phyloP scores from a whole-genome alignment of 2,113 vertebrate genomes.

The Nycticebus coucang region DNA sequence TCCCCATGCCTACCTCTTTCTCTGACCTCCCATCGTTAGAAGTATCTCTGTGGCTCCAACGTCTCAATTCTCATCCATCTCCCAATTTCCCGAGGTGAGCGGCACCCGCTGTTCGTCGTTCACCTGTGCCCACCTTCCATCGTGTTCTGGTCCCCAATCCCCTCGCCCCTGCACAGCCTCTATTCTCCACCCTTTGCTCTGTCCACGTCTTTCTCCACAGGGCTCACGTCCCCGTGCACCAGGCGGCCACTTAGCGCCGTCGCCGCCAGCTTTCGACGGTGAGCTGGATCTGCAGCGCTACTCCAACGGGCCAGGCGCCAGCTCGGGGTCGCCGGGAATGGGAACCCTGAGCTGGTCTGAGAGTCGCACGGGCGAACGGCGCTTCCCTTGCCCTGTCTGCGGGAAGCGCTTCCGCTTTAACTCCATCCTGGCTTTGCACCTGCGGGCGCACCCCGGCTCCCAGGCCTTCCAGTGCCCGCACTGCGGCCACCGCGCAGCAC shows the following conservation, averaged over 20 bases:
- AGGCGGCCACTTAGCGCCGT: constrained; percentile 72
- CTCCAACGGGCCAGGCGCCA: constrained; percentile 86
- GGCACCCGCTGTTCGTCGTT: not conserved
- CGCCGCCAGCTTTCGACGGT: constrained; percentile 84
- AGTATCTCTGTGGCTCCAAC: not conserved
- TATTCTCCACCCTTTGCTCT: constrained; percentile 14
- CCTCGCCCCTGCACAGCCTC: not conserved
- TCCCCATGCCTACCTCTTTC: not conserved
- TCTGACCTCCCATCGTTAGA: not conserved
- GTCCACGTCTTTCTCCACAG: constrained; percentile 59
- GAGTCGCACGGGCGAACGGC: constrained; percentile 81
- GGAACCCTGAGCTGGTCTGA: constrained; percentile 79
- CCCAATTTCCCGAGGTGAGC: not conserved
- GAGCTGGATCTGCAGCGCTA: constrained; percentile 94
- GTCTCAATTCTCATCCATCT: constrained; percentile 10
- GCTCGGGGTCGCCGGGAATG: constrained; percentile 80
- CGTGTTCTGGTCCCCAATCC: not conserved
- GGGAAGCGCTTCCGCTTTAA: constrained; percentile 96
- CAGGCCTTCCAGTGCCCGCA: constrained; percentile 83
- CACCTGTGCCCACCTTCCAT: not conserved
- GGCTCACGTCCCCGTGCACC: constrained; percentile 74
- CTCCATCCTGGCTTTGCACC: constrained; percentile 94
- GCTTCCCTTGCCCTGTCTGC: constrained; percentile 92
- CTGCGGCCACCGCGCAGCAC: constrained; percentile 82
- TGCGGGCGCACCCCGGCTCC: constrained; percentile 90